Evolutionary conservation across 2,113 vertebrate species (phyloP).

Genomic region (western clawed frog (Xenopus tropicalis)): UCB_Xtro_10.0 CM004446.2:100913001-100913500

Average conservation of each 20-base stretch:
- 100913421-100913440: conserved; percentile 4
- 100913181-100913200: not conserved
- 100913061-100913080: not conserved
- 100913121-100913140: no score
- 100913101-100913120: not conserved
- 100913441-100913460: conserved; percentile 30
- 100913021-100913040: conserved; percentile 18
- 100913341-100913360: not conserved
- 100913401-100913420: conserved; percentile 20
- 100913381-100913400: conserved; percentile 38
- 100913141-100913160: not conserved
- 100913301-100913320: not conserved
- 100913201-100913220: no score
- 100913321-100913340: not conserved
- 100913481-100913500: conserved; percentile 41
- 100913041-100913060: not conserved
- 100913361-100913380: not conserved
- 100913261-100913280: not conserved
- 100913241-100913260: no score
- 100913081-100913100: not conserved
- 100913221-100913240: no score
- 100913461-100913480: conserved; percentile 35
- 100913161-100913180: not conserved
- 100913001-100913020: conserved; percentile 12
- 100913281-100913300: not conserved